Conservation (phyloP, 30 jellyfish, hydroid and myxozoan genomes). For the Cassiopea andromeda region DNA sequence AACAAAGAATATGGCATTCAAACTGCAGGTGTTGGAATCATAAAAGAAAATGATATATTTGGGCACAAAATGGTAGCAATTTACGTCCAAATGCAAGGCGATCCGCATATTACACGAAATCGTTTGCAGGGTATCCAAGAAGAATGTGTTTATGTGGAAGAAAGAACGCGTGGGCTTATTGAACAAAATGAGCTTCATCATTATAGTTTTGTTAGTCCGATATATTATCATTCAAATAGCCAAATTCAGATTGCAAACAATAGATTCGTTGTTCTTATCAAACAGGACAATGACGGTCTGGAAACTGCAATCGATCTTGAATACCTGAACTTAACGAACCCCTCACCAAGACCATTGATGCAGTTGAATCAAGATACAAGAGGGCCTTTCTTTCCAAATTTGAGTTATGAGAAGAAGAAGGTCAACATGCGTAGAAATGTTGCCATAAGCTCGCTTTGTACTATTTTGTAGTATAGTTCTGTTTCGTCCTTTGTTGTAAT, state of each 20-base stretch:
- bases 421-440: constrained; percentile 35
- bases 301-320: constrained; percentile 64
- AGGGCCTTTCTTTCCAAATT: constrained; percentile 64
- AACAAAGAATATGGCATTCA: constrained; percentile 82
- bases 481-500: no score
- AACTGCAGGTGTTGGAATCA: constrained; percentile 77
- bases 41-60: constrained; percentile 74
- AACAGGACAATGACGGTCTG: constrained; percentile 61
- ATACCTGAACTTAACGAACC: constrained; percentile 44
- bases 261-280: constrained; percentile 36
- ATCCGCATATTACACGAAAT: constrained; percentile 69
- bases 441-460: constrained; percentile 56
- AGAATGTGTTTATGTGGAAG: constrained; percentile 84
- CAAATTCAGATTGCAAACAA: constrained; percentile 42
- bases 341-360: constrained; percentile 72
- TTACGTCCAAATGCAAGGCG: constrained; percentile 63
- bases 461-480: constrained; percentile 5
- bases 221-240: constrained; percentile 39
- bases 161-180: constrained; percentile 76
- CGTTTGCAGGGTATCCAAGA: constrained; percentile 74
- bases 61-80: constrained; percentile 74
- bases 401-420: constrained; percentile 13
- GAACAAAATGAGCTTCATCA: constrained; percentile 73
- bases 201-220: constrained; percentile 66
- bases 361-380: constrained; percentile 36